Base-by-base conservation (phyloP, 2,888 invertebrate genomes). In the Holacanthella duospinosa region DNA sequence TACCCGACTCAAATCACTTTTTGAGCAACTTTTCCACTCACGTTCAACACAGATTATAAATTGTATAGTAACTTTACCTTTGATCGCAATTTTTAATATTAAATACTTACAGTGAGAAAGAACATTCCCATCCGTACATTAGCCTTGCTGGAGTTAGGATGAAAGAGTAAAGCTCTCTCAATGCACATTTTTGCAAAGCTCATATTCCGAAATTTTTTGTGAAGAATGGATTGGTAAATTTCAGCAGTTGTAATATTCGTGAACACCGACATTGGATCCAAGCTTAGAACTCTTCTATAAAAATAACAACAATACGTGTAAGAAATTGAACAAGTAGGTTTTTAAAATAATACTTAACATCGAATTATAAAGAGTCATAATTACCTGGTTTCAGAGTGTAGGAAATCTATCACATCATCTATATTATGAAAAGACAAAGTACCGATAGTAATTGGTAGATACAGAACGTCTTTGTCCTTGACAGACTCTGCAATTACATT, bases 81-180 rank as follows among this genome's bases (percentile, higher is more conserved):
- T 9, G 6, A 16, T 36, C 6, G 36, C 36, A 36, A 16, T 36
- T 6, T 36, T 36, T 36, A 16, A 53, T 55, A 25, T 6, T 4
- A 25, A 9, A 55, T 27, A 36, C 9, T 1, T 29, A 21, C 43
- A n/a, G 21, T 43, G 19, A 59, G 12, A 43, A 16, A 43, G 24
- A 59, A 59, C 1, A 59, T 36, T 19, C 24, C 59, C 59, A 59
- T 59, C 1, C 59, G 36, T 2, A 21, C 9, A 43, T 59, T 59
- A 9, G 43, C 59, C 43, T 59, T 36, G 59, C 59, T 59, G 6
- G 59, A 59, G 25, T 59, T 59, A 9, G 59, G 59, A 36, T 59
- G 59, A 43, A 43, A 59, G 2, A 36, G 12, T 21, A 59, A 25
- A 43, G 59, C 59, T 16, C 59, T 36, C 24, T 59, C 43, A 43